phyloP scores from a whole-genome alignment of 2,113 vertebrate species.

The Chiloscyllium plagiosum region DNA sequence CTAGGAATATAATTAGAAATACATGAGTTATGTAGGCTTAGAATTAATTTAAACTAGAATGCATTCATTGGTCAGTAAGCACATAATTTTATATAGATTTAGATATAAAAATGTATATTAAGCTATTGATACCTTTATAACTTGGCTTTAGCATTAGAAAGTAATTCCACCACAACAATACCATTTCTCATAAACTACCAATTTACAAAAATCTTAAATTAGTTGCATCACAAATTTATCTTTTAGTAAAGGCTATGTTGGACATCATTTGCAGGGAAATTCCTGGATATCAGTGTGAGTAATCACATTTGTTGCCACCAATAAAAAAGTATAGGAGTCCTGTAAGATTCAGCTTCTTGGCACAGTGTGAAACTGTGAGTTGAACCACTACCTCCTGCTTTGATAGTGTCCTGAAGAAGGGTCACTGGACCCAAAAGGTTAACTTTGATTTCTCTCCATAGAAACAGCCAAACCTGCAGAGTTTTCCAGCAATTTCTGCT shows the following conservation, averaged over 20 bases:
- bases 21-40: background rate
- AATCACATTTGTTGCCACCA: background rate
- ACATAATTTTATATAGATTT: background rate
- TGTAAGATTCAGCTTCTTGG: background rate
- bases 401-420: no score
- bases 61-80: background rate
- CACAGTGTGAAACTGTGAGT: background rate
- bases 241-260: background rate
- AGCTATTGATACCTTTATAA: background rate
- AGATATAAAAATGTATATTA: background rate
- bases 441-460: no score
- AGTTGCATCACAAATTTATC: background rate
- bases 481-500: no score
- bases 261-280: background rate
- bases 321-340: background rate
- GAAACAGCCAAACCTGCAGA: no score
- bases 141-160: background rate
- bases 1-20: background rate
- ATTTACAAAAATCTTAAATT: background rate
- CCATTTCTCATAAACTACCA: background rate
- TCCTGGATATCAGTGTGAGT: background rate
- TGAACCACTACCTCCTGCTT: background rate
- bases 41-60: background rate
- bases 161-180: background rate
- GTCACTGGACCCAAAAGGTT: no score